Percentiles rank a stretch among this genome's conserved stretches.
These are phyloP conservation scores for Actinernus sp. DNA, from an alignment of 92 coral and sea anemone species.

Conservation along the genomic window DNA sequence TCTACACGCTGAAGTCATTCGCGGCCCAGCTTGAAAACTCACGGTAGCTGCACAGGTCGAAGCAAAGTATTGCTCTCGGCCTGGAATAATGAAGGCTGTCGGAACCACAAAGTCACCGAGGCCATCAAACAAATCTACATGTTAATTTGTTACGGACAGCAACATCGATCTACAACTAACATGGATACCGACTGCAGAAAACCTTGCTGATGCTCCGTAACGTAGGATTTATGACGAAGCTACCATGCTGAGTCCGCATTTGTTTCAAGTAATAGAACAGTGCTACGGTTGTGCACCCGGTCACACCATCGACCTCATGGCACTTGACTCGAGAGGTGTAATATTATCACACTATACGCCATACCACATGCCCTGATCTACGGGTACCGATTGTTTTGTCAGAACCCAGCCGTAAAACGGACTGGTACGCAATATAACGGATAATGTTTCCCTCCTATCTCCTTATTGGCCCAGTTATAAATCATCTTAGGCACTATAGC, in stretches of 20 bases:
- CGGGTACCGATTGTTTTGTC: conserved; percentile 28
- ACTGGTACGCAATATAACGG: conserved; percentile 2
- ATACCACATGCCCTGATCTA: conserved; percentile 3
- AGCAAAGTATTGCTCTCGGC: not conserved
- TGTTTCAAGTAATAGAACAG: conserved; percentile 7
- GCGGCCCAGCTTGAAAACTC: not conserved
- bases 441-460: conserved; percentile 9
- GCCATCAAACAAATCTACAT: conserved; percentile 13
- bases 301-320: conserved; percentile 50
- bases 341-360: conserved; percentile 21
- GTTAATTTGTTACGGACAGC: not conserved
- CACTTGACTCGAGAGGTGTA: conserved; percentile 12
- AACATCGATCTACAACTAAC: not conserved
- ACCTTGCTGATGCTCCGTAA: conserved; percentile 17
- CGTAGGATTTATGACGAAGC: conserved; percentile 4
- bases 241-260: conserved; percentile 14
- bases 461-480: conserved; percentile 33
- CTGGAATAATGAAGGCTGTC: conserved; percentile 14
- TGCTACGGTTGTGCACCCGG: not conserved
- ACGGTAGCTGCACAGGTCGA: conserved; percentile 22
- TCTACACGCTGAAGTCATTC: conserved; percentile 6
- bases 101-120: conserved; percentile 6
- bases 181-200: not conserved
- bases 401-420: conserved; percentile 17
- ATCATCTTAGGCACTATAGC: not conserved